Conservation (phyloP, 2,113 vertebrate genomes). For the Dicrurus megarhynchus region DNA sequence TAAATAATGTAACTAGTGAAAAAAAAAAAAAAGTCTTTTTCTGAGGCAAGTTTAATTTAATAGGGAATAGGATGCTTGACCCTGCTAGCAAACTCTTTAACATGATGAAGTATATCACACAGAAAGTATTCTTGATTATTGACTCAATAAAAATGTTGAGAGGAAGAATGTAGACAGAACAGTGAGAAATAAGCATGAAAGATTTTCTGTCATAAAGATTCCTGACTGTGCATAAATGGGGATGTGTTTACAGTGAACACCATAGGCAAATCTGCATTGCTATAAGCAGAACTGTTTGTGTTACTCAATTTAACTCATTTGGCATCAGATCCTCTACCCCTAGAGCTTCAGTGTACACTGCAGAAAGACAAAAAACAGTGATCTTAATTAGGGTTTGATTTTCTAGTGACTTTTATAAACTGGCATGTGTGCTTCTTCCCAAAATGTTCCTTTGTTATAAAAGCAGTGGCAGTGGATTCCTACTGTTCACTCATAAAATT, state of each 20-base stretch:
- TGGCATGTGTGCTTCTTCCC: neutral
- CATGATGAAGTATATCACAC: neutral
- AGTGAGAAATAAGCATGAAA: constrained; percentile 16
- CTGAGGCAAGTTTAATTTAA: neutral
- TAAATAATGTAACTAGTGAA: neutral
- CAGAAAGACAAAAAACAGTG: neutral
- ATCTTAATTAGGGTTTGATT: neutral
- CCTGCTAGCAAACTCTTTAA: neutral
- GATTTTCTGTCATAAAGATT: neutral
- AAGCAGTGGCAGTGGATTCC: neutral
- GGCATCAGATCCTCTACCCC: neutral
- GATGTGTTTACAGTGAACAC: neutral
- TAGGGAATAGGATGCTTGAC: neutral
- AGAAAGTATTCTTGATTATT: neutral
- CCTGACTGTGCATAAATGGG: neutral
- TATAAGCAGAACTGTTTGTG: neutral
- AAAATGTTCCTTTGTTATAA: neutral
- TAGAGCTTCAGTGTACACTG: neutral
- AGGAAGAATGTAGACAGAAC: neutral
- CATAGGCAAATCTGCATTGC: neutral
- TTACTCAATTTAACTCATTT: neutral
- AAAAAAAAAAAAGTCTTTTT: neutral
- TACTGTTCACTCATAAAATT: neutral
- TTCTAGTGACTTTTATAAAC: neutral
- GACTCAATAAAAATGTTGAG: constrained; percentile 3